Evolutionary conservation across 2,888 invertebrate species (phyloP).

Genomic region (Hypomecis atomaria): DNA sequence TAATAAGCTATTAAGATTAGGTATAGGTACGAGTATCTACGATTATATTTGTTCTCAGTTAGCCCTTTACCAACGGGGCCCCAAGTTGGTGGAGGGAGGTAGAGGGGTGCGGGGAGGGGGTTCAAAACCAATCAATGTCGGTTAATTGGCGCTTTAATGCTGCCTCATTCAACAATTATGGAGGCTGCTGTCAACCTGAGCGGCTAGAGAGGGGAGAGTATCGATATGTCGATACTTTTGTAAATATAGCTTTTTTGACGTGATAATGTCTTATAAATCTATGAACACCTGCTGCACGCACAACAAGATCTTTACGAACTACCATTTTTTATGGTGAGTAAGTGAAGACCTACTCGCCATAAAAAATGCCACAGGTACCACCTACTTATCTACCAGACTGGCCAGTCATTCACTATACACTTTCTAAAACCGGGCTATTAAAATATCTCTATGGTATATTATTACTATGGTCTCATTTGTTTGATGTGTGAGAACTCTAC

Average conservation of each 20-base stretch:
- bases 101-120: constrained; percentile 43
- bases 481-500: too few species aligned
- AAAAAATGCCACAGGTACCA: too few species aligned
- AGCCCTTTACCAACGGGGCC: constrained; percentile 36
- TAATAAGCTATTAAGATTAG: background rate
- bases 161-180: constrained; percentile 82
- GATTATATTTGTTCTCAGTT: constrained; percentile 30
- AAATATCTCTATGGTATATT: too few species aligned
- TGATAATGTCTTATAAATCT: too few species aligned
- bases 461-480: too few species aligned
- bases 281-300: too few species aligned
- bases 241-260: background rate
- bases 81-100: constrained; percentile 12
- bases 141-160: constrained; percentile 82
- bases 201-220: constrained; percentile 48
- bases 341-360: too few species aligned
- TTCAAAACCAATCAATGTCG: constrained; percentile 80
- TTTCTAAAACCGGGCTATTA: too few species aligned
- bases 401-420: too few species aligned
- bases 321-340: too few species aligned
- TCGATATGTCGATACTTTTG: constrained; percentile 14
- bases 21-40: background rate
- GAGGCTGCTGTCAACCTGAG: constrained; percentile 66
- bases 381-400: too few species aligned
- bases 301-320: too few species aligned